Evolutionary conservation across 2,113 vertebrate species (phyloP).

Genomic region (Trichechus manatus): DNA sequence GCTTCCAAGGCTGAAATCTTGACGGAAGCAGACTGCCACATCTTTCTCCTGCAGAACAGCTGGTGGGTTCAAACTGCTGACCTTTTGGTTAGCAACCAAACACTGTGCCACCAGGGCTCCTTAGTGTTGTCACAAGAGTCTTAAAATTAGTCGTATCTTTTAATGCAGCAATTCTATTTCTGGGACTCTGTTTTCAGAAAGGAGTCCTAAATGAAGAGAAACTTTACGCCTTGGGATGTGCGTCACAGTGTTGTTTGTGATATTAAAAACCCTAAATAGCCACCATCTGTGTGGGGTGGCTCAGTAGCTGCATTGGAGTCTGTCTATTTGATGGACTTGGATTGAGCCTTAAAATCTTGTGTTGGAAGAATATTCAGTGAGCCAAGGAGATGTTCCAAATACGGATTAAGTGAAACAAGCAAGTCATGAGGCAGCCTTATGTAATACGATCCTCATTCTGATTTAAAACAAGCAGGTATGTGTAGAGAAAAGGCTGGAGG

Average conservation of each 20-base stretch:
- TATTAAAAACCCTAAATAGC: too few relatives aligned
- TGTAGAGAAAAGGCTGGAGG: neutral
- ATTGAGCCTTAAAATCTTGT: accelerated
- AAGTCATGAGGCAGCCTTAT: neutral
- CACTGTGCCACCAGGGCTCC: neutral
- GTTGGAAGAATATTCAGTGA: neutral
- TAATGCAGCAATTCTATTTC: accelerated
- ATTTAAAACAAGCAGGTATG: neutral
- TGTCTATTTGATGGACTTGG: too few relatives aligned
- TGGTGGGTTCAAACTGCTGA: neutral
- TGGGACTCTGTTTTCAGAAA: neutral
- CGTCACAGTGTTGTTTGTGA: too few relatives aligned
- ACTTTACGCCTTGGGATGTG: accelerated
- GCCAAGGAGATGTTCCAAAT: too few relatives aligned
- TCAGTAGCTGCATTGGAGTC: neutral
- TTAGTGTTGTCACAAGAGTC: neutral
- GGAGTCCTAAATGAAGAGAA: neutral
- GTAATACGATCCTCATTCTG: neutral
- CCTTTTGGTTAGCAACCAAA: too few relatives aligned
- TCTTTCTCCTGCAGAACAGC: neutral
- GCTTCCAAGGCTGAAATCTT: too few relatives aligned
- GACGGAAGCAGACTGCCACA: too few relatives aligned
- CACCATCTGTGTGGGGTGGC: accelerated
- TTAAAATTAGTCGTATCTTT: neutral
- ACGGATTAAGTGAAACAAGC: accelerated